These are phyloP conservation scores for Cynoglossus semilaevis DNA, from an alignment of 2,113 vertebrate species.

Conservation along the genomic window DNA sequence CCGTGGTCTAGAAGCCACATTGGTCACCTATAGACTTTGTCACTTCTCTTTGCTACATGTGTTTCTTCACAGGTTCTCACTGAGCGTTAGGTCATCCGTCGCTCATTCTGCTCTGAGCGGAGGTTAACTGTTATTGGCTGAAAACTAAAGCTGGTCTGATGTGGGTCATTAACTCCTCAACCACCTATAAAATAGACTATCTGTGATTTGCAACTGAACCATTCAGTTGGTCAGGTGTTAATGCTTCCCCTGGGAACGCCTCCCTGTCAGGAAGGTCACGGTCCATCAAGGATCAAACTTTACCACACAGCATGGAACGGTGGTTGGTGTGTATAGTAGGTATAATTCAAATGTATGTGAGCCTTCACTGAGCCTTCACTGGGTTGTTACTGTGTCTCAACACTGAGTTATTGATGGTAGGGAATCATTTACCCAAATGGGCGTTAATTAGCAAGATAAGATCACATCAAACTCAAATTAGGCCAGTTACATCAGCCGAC, in stretches of 20 bases:
- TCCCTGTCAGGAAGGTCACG: background rate
- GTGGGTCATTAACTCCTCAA: conserved; percentile 18
- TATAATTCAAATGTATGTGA: no score
- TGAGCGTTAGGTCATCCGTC: conserved; percentile 9
- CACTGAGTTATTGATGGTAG: background rate
- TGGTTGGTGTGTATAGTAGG: no score
- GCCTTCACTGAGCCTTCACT: no score
- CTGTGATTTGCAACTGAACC: background rate
- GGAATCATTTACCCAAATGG: background rate
- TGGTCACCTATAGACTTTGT: background rate
- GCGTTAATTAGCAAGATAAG: background rate
- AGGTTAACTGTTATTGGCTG: background rate
- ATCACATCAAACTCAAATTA: background rate
- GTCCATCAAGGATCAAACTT: no score
- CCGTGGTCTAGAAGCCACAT: no score
- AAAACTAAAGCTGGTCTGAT: background rate
- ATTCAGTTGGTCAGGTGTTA: background rate
- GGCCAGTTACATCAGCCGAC: background rate
- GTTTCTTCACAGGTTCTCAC: conserved; percentile 3
- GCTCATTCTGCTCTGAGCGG: background rate
- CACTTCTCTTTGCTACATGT: background rate
- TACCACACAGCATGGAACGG: no score
- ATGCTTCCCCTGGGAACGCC: background rate
- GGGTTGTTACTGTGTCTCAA: no score
- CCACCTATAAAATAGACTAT: background rate